These are phyloP conservation scores for Phyto melanocephala DNA, from an alignment of 2,888 invertebrate genomes.

Conservation along the genomic window DNA sequence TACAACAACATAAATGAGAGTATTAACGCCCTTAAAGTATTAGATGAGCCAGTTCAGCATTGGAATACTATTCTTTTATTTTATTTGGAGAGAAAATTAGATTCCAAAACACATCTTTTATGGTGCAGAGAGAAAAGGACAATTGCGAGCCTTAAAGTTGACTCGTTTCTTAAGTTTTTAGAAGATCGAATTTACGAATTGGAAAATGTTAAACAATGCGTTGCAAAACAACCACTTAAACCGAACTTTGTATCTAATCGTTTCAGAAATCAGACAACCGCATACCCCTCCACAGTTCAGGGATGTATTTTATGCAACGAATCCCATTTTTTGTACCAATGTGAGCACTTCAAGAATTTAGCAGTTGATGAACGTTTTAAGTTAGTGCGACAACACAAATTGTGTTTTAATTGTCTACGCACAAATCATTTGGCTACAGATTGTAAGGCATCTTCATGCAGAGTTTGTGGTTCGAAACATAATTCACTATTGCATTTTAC, in stretches of 20 bases:
- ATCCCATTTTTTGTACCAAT: no score
- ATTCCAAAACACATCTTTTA: neutral
- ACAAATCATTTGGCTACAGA: no score
- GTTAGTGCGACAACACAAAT: neutral
- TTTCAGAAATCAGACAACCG: no score
- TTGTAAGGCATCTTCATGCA: neutral
- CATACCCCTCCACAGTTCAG: neutral
- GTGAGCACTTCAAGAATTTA: no score
- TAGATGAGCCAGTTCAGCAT: no score
- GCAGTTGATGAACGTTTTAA: no score
- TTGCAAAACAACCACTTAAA: no score
- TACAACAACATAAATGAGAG: neutral
- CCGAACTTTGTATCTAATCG: neutral
- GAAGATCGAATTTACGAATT: neutral
- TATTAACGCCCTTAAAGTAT: no score
- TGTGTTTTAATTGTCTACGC: no score
- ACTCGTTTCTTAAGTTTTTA: neutral
- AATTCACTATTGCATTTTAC: neutral
- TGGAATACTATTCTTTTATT: no score
- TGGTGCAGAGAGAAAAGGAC: slow-evolving; percentile 20
- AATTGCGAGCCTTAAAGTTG: no score
- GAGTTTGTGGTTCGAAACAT: no score
- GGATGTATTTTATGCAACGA: neutral
- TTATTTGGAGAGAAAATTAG: slow-evolving; percentile 29
- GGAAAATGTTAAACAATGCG: neutral